Base-by-base conservation (phyloP, 1,140 invertebrate genomes). In the Carposina sasakii region DNA sequence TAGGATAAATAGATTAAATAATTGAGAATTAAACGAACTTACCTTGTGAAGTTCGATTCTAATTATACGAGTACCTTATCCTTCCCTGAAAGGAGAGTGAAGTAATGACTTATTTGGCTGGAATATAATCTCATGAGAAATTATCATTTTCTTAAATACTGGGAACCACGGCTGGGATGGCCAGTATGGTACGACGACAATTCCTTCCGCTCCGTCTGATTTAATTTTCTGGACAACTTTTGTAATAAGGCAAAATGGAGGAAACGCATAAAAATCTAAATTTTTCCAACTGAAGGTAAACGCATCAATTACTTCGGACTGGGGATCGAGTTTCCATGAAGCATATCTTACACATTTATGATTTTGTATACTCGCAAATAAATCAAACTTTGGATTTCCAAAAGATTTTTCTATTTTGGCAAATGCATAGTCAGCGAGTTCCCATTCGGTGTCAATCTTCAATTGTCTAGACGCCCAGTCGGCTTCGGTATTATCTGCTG, bases 161-260 rank as follows among this genome's bases (percentile, higher is more conserved):
- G 66, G 54, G 19, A 43, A 71, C 68, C 63, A 73, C 1, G 58
- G 53, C 33, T 71, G 58, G 8, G 30, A 34, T 3, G 44, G 44
- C 30, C 44, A 46, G n/a, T 22, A n/a, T 3, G 44, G 44, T 10
- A 46, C 21, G 28, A 47, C 33, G n/a, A 47, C 5, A 19, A 37
- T 37, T 1, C 34, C 34, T 9, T 6, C 12, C 17, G 33, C 45
- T 15, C 19, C 12, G 26, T 47, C 45, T n/a, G 24, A 15, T 23
- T 26, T 36, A 33, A 68, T 65, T 59, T 63, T 68, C 24, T 48
- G 23, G 37, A 67, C 23, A 16, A 20, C 24, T 54, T 56, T 52
- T 10, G 57, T 24, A 15, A 69, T 55, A 17, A 60, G 13, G 30
- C 17, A 16, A 39, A 67, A 57, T 6, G 64, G 64, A 21, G 44